A percentile compares a stretch with the other conserved stretches of the same genome.
Conservation (phyloP, 2,888 invertebrate species). For the Griposia aprilina region DNA sequence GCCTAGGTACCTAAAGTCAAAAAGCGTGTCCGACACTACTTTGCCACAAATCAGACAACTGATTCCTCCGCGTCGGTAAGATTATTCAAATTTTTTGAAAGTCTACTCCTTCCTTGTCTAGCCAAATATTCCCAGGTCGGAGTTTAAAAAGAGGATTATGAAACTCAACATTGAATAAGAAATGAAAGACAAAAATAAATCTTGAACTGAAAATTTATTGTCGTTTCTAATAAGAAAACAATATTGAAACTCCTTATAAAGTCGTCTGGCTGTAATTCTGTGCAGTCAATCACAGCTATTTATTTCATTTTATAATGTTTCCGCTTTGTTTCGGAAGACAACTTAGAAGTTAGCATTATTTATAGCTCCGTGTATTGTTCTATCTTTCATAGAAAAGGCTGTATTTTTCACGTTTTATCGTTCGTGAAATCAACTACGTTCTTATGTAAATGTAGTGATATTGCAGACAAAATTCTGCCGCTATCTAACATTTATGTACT, state of each 20-base stretch:
- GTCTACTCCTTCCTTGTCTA: neutral
- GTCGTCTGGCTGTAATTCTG: constrained; percentile 59
- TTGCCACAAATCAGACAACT: neutral
- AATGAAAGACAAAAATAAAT: neutral
- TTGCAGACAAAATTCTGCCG: neutral
- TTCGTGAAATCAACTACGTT: constrained; percentile 11
- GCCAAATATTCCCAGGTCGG: neutral
- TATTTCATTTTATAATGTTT: constrained; percentile 49
- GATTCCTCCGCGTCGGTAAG: neutral
- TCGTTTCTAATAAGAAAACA: constrained; percentile 22
- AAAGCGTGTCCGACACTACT: neutral
- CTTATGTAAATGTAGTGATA: neutral
- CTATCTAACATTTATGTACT: neutral
- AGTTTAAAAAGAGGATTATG: neutral
- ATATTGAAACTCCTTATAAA: constrained; percentile 26
- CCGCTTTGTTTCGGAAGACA: constrained; percentile 27
- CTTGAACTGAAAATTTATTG: neutral
- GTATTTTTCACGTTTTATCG: constrained; percentile 38
- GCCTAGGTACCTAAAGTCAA: neutral
- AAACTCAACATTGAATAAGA: neutral
- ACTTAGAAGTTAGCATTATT: constrained; percentile 29
- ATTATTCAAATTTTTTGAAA: neutral
- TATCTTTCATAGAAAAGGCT: constrained; percentile 15
- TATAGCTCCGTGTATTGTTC: constrained; percentile 26
- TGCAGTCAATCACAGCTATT: constrained; percentile 67